Conservation (phyloP, 2,797 vertebrate species). For the Pyrocephalus nanus region DNA sequence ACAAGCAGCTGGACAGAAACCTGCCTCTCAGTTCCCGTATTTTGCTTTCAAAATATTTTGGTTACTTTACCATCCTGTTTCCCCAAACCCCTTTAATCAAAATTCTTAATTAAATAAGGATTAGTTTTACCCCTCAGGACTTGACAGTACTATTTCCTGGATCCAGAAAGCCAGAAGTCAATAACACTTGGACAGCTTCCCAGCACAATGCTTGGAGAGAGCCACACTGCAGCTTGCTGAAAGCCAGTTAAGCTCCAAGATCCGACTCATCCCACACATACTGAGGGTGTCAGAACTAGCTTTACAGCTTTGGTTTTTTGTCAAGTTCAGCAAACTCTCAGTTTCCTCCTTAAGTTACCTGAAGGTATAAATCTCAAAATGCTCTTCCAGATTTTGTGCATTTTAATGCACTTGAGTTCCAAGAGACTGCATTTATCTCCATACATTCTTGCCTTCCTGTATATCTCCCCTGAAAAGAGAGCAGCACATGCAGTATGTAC, state of each 20-base stretch:
- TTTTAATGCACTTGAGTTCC: background rate
- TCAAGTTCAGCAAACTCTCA: background rate
- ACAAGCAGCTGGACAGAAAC: background rate
- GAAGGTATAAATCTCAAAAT: background rate
- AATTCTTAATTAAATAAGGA: slow-evolving; percentile 66
- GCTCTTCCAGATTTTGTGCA: background rate
- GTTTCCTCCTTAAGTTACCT: background rate
- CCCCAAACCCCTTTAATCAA: slow-evolving; percentile 47
- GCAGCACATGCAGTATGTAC: background rate
- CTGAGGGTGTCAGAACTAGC: background rate
- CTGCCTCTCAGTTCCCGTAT: background rate
- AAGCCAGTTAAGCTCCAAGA: background rate
- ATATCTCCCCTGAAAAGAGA: background rate
- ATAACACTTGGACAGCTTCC: slow-evolving; percentile 56
- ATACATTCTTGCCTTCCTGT: background rate
- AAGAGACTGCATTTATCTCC: background rate
- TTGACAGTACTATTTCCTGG: slow-evolving; percentile 44
- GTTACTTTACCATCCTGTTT: slow-evolving; percentile 31
- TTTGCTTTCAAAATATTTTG: slow-evolving; percentile 29
- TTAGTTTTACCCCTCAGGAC: slow-evolving; percentile 53
- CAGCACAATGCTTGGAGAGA: background rate
- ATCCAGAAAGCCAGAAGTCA: slow-evolving; percentile 43
- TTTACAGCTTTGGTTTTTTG: background rate
- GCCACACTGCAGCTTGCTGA: background rate
- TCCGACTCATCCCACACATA: background rate